phyloP scores from a whole-genome alignment of 2,888 invertebrate genomes.

The Alloscopus bannaensis region DNA sequence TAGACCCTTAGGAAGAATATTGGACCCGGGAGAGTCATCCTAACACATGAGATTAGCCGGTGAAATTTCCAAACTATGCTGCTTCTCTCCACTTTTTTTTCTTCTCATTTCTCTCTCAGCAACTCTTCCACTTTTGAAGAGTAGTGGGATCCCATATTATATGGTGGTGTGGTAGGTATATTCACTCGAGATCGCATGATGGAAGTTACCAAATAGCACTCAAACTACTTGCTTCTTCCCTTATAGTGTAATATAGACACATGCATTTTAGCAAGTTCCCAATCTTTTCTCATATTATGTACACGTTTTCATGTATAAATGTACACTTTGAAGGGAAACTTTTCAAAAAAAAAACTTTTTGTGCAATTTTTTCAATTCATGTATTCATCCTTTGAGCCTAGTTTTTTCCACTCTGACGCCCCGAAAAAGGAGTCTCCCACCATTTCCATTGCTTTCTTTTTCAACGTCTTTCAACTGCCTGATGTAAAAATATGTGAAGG shows the following conservation, averaged over 20 bases:
- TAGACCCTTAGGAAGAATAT: constrained; percentile 71
- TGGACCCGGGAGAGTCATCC: constrained; percentile 71
- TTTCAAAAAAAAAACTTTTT: constrained; percentile 13
- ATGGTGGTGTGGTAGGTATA: constrained; percentile 9
- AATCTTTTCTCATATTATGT: constrained; percentile 5
- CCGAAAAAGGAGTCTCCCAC: background rate
- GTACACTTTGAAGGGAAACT: background rate
- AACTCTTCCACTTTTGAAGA: constrained; percentile 34
- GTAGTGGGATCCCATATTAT: background rate
- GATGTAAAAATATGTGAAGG: background rate
- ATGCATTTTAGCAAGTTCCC: constrained; percentile 26
- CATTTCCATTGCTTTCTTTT: constrained; percentile 1
- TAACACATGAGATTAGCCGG: constrained; percentile 73
- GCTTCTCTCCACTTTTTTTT: constrained; percentile 27
- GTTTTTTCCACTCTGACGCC: constrained; percentile 4
- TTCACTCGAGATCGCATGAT: constrained; percentile 16
- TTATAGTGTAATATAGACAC: background rate
- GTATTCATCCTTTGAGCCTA: constrained; percentile 21
- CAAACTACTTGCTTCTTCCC: constrained; percentile 5
- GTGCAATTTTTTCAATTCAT: constrained; percentile 41
- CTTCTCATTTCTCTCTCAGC: constrained; percentile 27
- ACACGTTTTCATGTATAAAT: too few relatives aligned
- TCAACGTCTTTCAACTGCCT: background rate
- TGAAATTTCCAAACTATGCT: constrained; percentile 66
- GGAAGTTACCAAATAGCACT: constrained; percentile 20